These are phyloP conservation scores for Aleiodes sp. DNA, from an alignment of 1,140 invertebrate genomes.

Conservation along the genomic window DNA sequence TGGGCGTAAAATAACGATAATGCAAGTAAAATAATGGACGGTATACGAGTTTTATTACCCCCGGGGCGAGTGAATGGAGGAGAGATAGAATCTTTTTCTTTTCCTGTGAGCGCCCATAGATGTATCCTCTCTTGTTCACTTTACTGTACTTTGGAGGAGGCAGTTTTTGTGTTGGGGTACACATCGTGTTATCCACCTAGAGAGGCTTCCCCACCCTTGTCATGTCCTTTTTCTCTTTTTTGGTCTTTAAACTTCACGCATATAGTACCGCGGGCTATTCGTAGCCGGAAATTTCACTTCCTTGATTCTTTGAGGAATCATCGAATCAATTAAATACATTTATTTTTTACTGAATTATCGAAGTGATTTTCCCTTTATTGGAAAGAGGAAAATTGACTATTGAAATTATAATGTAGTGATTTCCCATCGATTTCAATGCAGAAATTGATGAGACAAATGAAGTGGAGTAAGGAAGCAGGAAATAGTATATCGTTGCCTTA, in stretches of 20 bases:
- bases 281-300: background rate
- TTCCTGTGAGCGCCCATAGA: too few relatives aligned
- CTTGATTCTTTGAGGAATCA: background rate
- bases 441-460: too few relatives aligned
- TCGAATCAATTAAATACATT: background rate
- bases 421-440: too few relatives aligned
- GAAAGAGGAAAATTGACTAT: too few relatives aligned
- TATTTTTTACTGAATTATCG: background rate
- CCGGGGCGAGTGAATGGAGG: conserved; percentile 56
- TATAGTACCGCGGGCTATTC: background rate
- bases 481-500: too few relatives aligned
- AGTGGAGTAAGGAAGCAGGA: too few relatives aligned
- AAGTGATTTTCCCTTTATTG: too few relatives aligned
- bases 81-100: conserved; percentile 56
- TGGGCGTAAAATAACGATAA: conserved; percentile 64
- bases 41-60: conserved; percentile 57
- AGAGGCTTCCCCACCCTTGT: too few relatives aligned
- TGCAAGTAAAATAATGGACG: conserved; percentile 63
- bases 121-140: conserved; percentile 3
- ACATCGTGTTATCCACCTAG: background rate
- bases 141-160: background rate
- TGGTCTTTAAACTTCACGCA: conserved; percentile 1
- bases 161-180: background rate
- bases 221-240: too few relatives aligned
- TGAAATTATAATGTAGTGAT: too few relatives aligned